Evolutionary conservation across 1,140 invertebrate genomes (phyloP), one percentile per base, ranked within the genome.

Genomic region (Solenopsis fugax): DNA sequence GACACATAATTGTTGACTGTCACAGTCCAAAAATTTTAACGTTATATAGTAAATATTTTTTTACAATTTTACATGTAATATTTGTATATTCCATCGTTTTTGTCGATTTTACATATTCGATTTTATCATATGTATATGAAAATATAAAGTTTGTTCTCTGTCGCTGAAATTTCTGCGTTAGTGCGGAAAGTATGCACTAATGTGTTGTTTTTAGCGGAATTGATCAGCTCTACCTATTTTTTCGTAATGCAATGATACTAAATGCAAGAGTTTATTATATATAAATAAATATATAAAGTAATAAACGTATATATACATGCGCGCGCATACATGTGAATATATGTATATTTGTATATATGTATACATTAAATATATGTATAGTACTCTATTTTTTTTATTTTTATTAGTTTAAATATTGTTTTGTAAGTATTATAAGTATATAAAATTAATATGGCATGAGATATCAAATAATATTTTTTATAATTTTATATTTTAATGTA

Each of bases 21-120:
- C 45, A 48, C 69, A 81, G 86, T 86, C 60, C 62, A 21, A 62
- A 81, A 73, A 65, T 54, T 86, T 81, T 34, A 60, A 21, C 34
- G 34, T 67, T 54, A 24, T 50, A 72, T 52, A 48, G 24, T n/a
- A 18, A 48, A 54, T 54, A 24, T 29, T 89, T 89, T 85, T 12
- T 85, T 86, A 72, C 52, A 54, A 64, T 69, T 65, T 76, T 80
- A 50, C 4, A 88, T 87, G 50, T 60, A 60, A 75, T 75, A 64
- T 52, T 7, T 54, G 29, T 82, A 50, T 77, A 2, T 60, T 5
- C 41, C 2, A 0, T 62, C 45, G 54, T 69, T 67, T 3, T 67
- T 12, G 37, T 67, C 0, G 48, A 41, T 1, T 80, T 65, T 65
- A 48, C 4, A 80, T 4, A 54, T 71, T 7, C n/a, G 10, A 56